Evolutionary conservation across 2,888 invertebrate species (phyloP).

Genomic region (Macrophya annulata): DNA sequence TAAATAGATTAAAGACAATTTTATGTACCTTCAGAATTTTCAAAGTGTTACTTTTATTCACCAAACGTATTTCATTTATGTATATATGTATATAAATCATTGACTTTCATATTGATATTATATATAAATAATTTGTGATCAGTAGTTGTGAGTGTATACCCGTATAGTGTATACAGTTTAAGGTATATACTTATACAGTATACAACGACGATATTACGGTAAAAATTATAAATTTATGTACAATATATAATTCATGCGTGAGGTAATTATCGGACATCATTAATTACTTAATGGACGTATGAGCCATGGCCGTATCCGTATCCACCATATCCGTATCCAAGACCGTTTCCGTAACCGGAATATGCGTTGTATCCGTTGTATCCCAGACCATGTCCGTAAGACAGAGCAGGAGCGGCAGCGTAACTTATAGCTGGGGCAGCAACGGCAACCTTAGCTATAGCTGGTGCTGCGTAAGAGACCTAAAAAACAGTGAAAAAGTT

Average conservation of each 20-base stretch:
- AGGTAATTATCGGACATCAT: background rate
- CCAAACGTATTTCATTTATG: background rate
- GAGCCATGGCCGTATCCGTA: slow-evolving; percentile 64
- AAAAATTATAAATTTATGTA: background rate
- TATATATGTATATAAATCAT: background rate
- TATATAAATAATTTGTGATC: slow-evolving; percentile 12
- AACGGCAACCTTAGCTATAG: slow-evolving; percentile 68
- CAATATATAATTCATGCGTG: slow-evolving; percentile 38
- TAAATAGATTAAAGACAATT: background rate
- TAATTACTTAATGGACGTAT: slow-evolving; percentile 37
- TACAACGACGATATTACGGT: background rate
- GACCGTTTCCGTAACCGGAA: slow-evolving; percentile 66
- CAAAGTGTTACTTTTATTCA: slow-evolving; percentile 12
- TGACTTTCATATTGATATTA: background rate
- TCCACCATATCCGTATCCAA: slow-evolving; percentile 68
- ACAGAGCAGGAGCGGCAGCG: slow-evolving; percentile 61
- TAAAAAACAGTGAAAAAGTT: slow-evolving; percentile 44
- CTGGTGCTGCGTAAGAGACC: slow-evolving; percentile 68
- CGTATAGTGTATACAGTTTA: background rate
- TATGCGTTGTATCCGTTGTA: slow-evolving; percentile 62
- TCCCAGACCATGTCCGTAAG: slow-evolving; percentile 63
- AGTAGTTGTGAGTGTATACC: background rate
- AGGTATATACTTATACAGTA: background rate
- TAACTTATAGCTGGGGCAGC: slow-evolving; percentile 67
- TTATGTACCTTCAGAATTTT: background rate